Percentiles rank a stretch among this genome's conserved stretches.
These are phyloP conservation scores for Paratrypauchen microcephalus DNA, from an alignment of 2,797 vertebrate species.

Conservation along the genomic window DNA sequence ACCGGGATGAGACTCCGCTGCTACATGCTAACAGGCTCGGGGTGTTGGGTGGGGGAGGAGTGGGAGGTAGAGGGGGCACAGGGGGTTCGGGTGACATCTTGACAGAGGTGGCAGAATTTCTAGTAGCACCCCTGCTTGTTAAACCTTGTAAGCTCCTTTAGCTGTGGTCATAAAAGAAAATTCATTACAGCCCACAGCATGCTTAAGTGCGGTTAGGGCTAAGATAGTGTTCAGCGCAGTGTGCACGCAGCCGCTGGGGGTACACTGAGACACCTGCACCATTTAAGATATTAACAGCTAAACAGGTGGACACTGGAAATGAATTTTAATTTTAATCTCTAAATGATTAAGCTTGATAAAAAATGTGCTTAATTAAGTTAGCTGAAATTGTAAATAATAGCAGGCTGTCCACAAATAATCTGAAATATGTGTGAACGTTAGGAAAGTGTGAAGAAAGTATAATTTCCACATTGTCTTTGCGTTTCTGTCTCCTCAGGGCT, in stretches of 20 bases:
- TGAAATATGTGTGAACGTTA: not conserved
- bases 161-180: constrained; percentile 28
- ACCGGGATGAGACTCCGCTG: constrained; percentile 37
- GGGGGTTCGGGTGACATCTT: constrained; percentile 41
- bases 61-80: not conserved
- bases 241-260: not conserved
- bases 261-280: constrained; percentile 9
- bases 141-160: constrained; percentile 45
- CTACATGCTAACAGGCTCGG: constrained; percentile 28
- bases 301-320: constrained; percentile 4
- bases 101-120: constrained; percentile 37
- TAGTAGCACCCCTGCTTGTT: constrained; percentile 41
- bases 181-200: constrained; percentile 36
- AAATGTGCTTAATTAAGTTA: not conserved
- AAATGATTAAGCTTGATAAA: not conserved
- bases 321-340: constrained; percentile 5
- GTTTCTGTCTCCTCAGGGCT: not conserved
- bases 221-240: constrained; percentile 9
- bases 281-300: constrained; percentile 10
- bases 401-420: not conserved
- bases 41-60: not conserved
- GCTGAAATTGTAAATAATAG: not conserved
- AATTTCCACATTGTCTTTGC: not conserved
- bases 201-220: constrained; percentile 15
- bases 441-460: not conserved